Conservation (phyloP, 2,113 vertebrate species). For the Proterorhinus semilunaris region DNA sequence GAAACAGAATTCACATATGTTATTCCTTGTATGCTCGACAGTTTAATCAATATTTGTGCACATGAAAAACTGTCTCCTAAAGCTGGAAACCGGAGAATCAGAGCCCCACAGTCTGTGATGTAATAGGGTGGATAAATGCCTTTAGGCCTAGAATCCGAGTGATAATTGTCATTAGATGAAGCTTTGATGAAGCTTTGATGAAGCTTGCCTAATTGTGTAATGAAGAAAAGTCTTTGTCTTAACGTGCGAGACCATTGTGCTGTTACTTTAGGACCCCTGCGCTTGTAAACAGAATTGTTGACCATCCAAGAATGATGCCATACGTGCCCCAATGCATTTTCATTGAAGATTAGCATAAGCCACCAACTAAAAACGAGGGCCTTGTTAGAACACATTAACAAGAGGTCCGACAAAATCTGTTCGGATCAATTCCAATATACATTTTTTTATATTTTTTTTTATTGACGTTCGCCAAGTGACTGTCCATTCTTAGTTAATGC, state of each 20-base stretch:
- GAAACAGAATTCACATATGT: slow-evolving; percentile 54
- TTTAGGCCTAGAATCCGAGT: slow-evolving; percentile 26
- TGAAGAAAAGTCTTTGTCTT: background rate
- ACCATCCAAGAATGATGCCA: background rate
- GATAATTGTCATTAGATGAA: slow-evolving; percentile 3
- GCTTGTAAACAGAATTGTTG: background rate
- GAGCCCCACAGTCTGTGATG: slow-evolving; percentile 51
- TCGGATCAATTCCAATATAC: too few relatives aligned
- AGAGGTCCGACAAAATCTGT: too few relatives aligned
- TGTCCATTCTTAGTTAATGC: too few relatives aligned
- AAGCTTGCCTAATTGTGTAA: background rate
- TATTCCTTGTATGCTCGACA: slow-evolving; percentile 53
- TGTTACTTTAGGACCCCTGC: background rate
- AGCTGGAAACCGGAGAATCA: slow-evolving; percentile 39
- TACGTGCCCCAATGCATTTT: background rate
- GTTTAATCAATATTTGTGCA: slow-evolving; percentile 61
- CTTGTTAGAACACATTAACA: background rate
- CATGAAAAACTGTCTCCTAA: slow-evolving; percentile 66
- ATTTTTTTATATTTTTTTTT: too few relatives aligned
- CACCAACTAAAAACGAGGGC: background rate
- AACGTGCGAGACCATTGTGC: background rate
- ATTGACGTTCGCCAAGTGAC: too few relatives aligned
- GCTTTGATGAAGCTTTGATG: slow-evolving; percentile 10
- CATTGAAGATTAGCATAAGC: background rate
- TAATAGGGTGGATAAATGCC: slow-evolving; percentile 38